Evolutionary conservation across 2,113 vertebrate genomes (phyloP).

Genomic region (Tringa solitaria): DNA sequence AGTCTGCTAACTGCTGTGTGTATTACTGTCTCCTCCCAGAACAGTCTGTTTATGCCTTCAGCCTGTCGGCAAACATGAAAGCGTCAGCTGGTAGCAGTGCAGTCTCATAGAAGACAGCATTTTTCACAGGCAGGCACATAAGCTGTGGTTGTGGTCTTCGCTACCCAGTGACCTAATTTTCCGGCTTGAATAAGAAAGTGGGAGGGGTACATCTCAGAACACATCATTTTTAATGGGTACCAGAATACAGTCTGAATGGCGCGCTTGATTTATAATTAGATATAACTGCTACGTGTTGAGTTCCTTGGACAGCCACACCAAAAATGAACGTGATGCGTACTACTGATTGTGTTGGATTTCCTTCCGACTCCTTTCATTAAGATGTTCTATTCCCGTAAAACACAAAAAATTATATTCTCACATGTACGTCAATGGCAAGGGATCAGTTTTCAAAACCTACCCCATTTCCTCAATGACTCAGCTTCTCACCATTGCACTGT

Average conservation of each 20-base stretch:
- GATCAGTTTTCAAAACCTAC: slow-evolving; percentile 61
- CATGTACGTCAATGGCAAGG: slow-evolving; percentile 42
- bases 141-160: neutral
- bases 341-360: slow-evolving; percentile 43
- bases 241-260: neutral
- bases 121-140: neutral
- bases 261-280: neutral
- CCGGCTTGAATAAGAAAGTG: neutral
- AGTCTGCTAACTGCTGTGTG: neutral
- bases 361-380: slow-evolving; percentile 18
- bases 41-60: neutral
- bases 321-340: neutral
- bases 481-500: slow-evolving; percentile 43
- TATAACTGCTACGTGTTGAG: neutral
- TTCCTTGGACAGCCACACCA: neutral
- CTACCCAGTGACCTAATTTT: slow-evolving; percentile 1
- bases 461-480: slow-evolving; percentile 71
- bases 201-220: neutral
- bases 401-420: slow-evolving; percentile 19
- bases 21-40: neutral
- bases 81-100: neutral
- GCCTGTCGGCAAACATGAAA: neutral
- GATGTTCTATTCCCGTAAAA: slow-evolving; percentile 50
- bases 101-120: neutral
- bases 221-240: neutral